A percentile compares a stretch with the other conserved stretches of the same genome.
Conservation (phyloP, 2,888 invertebrate species). For the Spisula solida region DNA sequence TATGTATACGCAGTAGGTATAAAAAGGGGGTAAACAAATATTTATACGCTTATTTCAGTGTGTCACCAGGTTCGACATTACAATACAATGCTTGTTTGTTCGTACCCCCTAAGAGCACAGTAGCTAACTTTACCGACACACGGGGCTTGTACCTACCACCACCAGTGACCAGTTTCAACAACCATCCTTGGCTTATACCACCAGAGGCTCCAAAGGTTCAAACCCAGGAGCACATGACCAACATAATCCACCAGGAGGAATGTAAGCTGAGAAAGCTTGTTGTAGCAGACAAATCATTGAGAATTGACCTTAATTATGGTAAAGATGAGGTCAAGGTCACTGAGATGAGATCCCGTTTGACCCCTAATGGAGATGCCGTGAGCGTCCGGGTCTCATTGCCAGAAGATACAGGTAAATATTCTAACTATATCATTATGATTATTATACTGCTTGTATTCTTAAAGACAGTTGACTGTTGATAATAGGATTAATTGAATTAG, state of each 20-base stretch:
- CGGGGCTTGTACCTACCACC: not conserved
- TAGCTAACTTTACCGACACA: not conserved
- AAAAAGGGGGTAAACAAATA: too few species aligned
- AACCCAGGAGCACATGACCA: not conserved
- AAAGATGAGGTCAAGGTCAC: not conserved
- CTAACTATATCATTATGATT: too few species aligned
- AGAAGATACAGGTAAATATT: not conserved
- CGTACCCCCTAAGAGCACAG: not conserved
- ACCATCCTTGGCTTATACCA: not conserved
- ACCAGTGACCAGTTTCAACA: not conserved
- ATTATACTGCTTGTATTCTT: too few species aligned
- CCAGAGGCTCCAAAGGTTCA: not conserved
- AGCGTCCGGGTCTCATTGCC: not conserved
- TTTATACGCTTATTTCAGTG: not conserved
- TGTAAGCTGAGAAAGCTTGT: not conserved
- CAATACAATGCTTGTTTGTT: not conserved
- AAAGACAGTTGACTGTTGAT: too few species aligned
- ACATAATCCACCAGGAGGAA: not conserved
- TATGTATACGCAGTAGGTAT: too few species aligned
- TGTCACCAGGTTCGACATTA: not conserved
- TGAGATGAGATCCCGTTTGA: not conserved
- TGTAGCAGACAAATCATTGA: not conserved
- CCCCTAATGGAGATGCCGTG: not conserved
- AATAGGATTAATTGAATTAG: too few species aligned
- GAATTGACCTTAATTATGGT: constrained; percentile 2